Percentiles rank a stretch among this genome's conserved stretches.
Evolutionary conservation across 2,113 vertebrate genomes (phyloP).

Genomic region (Pandion haliaetus): DNA sequence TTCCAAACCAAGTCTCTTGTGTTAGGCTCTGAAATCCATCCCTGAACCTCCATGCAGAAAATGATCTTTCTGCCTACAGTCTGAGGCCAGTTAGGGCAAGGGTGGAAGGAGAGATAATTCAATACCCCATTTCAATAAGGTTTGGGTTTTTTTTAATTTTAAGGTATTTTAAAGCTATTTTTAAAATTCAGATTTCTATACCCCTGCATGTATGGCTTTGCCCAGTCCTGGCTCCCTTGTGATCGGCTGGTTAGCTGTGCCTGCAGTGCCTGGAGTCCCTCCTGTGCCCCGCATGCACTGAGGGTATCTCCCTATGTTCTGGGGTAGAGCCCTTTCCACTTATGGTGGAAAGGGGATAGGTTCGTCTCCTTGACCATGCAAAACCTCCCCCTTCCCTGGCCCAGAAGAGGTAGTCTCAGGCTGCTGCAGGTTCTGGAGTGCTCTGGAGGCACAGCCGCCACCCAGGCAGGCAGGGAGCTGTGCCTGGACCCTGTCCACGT

Average conservation of each 20-base stretch:
- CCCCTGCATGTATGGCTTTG: rapidly evolving
- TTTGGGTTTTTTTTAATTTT: background rate
- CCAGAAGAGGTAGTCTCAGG: background rate
- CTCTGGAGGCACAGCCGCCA: background rate
- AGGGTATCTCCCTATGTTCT: background rate
- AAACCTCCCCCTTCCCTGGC: background rate
- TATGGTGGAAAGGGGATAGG: background rate
- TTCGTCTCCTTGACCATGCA: background rate
- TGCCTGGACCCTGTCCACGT: background rate
- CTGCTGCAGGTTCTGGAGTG: background rate
- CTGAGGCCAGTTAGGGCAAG: background rate
- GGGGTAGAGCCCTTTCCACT: background rate
- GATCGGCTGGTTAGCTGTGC: background rate
- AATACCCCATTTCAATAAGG: background rate
- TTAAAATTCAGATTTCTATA: background rate
- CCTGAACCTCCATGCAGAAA: background rate
- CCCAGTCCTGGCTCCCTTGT: background rate
- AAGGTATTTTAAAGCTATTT: background rate
- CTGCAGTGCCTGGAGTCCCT: background rate
- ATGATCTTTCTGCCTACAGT: background rate
- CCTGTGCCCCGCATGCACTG: background rate
- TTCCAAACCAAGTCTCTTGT: background rate
- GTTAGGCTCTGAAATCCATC: background rate
- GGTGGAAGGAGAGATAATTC: background rate
- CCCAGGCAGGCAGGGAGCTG: background rate